Conservation (phyloP, 2,113 vertebrate species). For the Ochotona curzoniae region DNA sequence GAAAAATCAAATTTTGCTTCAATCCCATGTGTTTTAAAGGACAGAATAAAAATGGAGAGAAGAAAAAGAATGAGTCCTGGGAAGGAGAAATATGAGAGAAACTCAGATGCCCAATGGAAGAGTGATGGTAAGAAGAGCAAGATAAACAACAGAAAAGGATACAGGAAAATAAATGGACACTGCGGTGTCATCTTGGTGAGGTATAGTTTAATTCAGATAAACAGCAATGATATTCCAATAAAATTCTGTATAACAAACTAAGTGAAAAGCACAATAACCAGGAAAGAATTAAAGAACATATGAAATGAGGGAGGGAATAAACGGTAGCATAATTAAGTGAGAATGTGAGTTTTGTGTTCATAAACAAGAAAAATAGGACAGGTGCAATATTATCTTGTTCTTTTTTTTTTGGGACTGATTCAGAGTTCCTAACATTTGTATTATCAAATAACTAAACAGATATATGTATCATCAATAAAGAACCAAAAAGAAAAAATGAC, state of each 20-base stretch:
- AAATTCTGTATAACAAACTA: slow-evolving; percentile 35
- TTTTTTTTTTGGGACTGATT: slow-evolving; percentile 9
- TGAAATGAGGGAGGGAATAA: neutral
- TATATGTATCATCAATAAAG: neutral
- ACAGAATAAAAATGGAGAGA: neutral
- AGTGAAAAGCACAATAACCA: neutral
- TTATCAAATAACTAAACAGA: neutral
- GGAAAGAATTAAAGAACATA: neutral
- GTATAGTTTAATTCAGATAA: neutral
- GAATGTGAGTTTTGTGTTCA: slow-evolving; percentile 17
- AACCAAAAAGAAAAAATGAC: slow-evolving; percentile 47
- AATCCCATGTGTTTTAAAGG: neutral
- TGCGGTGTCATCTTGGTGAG: neutral
- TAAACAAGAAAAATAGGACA: slow-evolving; percentile 17
- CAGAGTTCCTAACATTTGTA: slow-evolving; percentile 15
- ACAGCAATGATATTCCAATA: neutral
- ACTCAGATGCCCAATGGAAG: neutral
- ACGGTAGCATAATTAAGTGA: neutral
- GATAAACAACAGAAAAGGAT: neutral
- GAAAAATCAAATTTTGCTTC: neutral
- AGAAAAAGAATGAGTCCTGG: neutral
- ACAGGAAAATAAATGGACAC: neutral
- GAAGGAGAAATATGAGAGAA: neutral
- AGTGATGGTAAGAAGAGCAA: neutral
- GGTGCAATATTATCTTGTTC: neutral